Evolutionary conservation across 2,113 vertebrate species (phyloP).

Genomic region (cat (Felis catus)): F.catus_Fca126_mat1.0 CM031420.1:88836501-88837000

Average conservation of each 20-base stretch:
- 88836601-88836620: neutral
- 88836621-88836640: neutral
- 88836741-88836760: neutral
- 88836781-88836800: neutral
- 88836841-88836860: neutral
- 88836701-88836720: neutral
- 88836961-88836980: constrained; percentile 1
- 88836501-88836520: neutral
- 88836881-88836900: neutral
- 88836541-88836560: neutral
- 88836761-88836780: neutral
- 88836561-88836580: neutral
- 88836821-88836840: neutral
- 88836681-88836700: neutral
- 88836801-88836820: neutral
- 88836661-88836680: neutral
- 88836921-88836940: neutral
- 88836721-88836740: neutral
- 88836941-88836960: neutral
- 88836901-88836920: neutral
- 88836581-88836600: neutral
- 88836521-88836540: neutral
- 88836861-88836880: neutral
- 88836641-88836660: neutral
- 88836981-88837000: constrained; percentile 33